Conservation (phyloP, 2,888 invertebrate genomes). For the Steinernema carpocapsae region DNA sequence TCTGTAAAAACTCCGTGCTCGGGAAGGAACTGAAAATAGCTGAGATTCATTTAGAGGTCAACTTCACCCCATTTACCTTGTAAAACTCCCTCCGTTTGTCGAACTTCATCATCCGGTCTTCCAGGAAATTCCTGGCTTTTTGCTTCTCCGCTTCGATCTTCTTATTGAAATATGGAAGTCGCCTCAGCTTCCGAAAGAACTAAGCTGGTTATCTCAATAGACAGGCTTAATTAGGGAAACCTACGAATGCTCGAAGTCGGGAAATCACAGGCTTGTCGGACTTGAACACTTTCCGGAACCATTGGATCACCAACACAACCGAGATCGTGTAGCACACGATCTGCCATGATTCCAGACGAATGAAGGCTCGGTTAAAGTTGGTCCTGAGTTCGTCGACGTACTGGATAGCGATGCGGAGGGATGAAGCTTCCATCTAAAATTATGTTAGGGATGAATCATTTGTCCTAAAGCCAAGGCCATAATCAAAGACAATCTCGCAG, state of each 20-base stretch:
- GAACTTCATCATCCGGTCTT: constrained; percentile 43
- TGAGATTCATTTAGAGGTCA: no score
- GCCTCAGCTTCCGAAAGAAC: constrained; percentile 70
- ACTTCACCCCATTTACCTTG: constrained; percentile 38
- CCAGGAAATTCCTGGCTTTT: constrained; percentile 64
- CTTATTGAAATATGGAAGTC: constrained; percentile 78
- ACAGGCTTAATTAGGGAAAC: background rate
- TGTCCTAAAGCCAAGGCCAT: no score
- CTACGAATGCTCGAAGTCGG: constrained; percentile 38
- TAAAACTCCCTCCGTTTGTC: constrained; percentile 58
- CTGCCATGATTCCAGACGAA: constrained; percentile 63
- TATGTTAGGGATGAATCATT: no score
- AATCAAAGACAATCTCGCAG: no score
- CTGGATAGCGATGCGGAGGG: constrained; percentile 53
- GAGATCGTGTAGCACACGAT: constrained; percentile 54
- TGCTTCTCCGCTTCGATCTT: constrained; percentile 69
- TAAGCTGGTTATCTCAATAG: background rate
- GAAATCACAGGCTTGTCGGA: constrained; percentile 40
- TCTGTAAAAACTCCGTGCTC: constrained; percentile 73
- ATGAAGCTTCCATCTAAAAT: constrained; percentile 45
- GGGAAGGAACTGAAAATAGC: constrained; percentile 72
- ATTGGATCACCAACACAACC: constrained; percentile 47
- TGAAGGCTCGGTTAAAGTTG: constrained; percentile 55
- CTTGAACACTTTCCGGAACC: constrained; percentile 51
- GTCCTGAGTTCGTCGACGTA: constrained; percentile 54